A percentile compares a stretch with the other conserved stretches of the same genome.
Conservation (phyloP, 2,888 invertebrate genomes). For the Anthrax anthrax region DNA sequence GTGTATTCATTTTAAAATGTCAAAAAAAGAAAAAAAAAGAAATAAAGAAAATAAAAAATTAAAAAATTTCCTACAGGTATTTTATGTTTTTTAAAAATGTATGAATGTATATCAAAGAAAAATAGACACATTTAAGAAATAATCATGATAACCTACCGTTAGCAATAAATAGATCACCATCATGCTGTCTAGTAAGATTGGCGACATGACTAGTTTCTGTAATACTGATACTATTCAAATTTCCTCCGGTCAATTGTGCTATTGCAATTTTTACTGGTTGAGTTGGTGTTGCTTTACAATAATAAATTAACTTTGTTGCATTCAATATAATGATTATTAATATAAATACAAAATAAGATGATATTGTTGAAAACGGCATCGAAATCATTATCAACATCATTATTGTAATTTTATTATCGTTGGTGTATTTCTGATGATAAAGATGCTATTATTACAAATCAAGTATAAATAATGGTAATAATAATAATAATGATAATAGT, state of each 20-base stretch:
- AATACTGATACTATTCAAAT: neutral
- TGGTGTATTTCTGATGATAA: no score
- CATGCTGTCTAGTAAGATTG: slow-evolving; percentile 34
- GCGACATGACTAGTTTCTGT: slow-evolving; percentile 13
- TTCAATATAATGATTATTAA: neutral
- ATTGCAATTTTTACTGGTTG: neutral
- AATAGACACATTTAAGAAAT: neutral
- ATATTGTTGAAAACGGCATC: neutral
- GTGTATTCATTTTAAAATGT: no score
- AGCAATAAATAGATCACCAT: slow-evolving; percentile 32
- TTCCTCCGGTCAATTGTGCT: neutral
- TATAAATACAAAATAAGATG: neutral
- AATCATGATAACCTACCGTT: slow-evolving; percentile 24
- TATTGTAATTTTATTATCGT: neutral
- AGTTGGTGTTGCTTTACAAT: neutral
- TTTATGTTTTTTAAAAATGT: no score
- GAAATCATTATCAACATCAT: neutral
- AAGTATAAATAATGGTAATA: no score
- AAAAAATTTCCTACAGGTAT: no score
- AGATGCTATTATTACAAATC: neutral
- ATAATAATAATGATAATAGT: no score
- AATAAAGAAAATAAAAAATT: no score
- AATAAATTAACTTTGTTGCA: neutral
- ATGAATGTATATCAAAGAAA: no score
- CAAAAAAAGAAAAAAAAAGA: no score